Conservation (phyloP, 2,797 vertebrate genomes). For the Mus caroli region DNA sequence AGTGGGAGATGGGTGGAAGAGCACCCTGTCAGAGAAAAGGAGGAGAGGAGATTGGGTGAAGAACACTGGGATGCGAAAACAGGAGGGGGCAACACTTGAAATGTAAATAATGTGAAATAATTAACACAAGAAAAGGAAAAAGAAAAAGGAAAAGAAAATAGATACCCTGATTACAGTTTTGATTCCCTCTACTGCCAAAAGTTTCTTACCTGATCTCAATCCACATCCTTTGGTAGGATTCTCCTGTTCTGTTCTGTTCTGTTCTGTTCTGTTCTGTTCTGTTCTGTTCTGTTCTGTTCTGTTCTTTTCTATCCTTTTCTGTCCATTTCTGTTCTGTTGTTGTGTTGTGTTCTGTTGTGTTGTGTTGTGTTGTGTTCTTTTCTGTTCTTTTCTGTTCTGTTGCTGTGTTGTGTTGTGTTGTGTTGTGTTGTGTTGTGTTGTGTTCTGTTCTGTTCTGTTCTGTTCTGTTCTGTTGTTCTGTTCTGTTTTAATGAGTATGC, state of each 20-base stretch:
- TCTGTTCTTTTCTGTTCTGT: too few species aligned
- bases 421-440: background rate
- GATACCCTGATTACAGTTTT: background rate
- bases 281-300: too few species aligned
- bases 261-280: too few species aligned
- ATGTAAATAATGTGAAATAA: background rate
- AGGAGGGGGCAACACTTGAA: background rate
- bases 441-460: too few species aligned
- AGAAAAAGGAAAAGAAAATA: background rate
- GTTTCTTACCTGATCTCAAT: background rate
- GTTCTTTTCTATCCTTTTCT: too few species aligned
- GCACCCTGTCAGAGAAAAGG: background rate
- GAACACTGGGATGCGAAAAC: background rate
- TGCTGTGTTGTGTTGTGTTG: too few species aligned
- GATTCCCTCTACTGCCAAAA: background rate
- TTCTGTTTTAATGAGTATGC: background rate
- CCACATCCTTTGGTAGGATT: background rate
- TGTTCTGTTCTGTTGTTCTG: too few species aligned
- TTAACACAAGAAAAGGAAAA: background rate
- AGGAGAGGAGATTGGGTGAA: background rate
- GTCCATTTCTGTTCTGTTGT: background rate
- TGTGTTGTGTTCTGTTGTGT: too few species aligned
- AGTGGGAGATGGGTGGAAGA: background rate
- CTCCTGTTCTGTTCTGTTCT: background rate
- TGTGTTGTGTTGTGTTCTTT: too few species aligned